Evolutionary conservation across 1,140 invertebrate species (phyloP).

Genomic region (Planococcus citri): DNA sequence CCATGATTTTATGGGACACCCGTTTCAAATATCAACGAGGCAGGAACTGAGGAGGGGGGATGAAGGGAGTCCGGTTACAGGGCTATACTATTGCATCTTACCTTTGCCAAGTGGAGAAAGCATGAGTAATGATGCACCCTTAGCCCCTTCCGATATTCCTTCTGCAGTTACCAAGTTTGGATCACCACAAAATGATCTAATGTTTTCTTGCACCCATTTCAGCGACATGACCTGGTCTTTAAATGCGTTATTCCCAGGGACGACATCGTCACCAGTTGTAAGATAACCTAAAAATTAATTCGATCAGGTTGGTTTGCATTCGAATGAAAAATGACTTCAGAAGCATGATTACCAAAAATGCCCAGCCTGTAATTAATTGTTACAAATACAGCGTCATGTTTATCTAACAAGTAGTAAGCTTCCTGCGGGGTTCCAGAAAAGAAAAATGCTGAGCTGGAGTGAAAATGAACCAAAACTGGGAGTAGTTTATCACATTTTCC

Average conservation of each 20-base stretch:
- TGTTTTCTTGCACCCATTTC: constrained; percentile 47
- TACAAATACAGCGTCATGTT: constrained; percentile 44
- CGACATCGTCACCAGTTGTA: not conserved
- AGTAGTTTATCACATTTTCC: not conserved
- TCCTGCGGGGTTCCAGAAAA: not conserved
- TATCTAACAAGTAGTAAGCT: constrained; percentile 43
- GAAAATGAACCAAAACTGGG: not conserved
- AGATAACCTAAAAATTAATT: not conserved
- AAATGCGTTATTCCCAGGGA: not conserved
- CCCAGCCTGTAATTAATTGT: constrained; percentile 50
- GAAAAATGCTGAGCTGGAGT: not conserved
- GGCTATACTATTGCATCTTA: no score
- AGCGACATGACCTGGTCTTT: constrained; percentile 40
- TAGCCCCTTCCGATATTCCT: constrained; percentile 44
- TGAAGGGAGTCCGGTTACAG: no score
- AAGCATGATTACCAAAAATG: constrained; percentile 35
- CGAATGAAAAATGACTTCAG: no score
- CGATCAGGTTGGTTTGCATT: not conserved
- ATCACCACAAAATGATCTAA: constrained; percentile 44
- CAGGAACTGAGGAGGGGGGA: no score
- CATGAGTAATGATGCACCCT: not conserved
- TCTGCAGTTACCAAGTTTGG: constrained; percentile 40
- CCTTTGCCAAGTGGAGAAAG: not conserved
- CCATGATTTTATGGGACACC: no score
- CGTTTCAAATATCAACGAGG: no score